Evolutionary conservation across 1,140 invertebrate species (phyloP), one percentile per base, ranked within the genome.

Genomic region (Drosophila athabasca): DNA sequence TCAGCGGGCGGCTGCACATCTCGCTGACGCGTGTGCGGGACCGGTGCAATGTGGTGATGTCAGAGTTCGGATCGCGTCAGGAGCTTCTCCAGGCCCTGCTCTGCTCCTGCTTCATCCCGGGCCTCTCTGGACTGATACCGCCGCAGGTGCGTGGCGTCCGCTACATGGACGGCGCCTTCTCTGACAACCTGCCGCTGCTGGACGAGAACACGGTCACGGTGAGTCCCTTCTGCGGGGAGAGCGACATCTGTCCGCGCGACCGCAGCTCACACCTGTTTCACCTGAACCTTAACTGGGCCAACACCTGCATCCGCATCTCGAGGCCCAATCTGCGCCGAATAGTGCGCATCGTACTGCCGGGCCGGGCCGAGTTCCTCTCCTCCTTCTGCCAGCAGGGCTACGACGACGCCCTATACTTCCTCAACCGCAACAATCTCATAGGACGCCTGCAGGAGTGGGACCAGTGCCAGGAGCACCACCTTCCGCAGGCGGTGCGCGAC

Each of bases 311-410:
- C 90, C 97, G 99, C 92, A 92, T 98, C 9, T 97, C 96, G 2
- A 95, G 95, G 57, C 95, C 97, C 88, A 99, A 99, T 92, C 95
- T 99, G 67, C 97, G 97, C 83, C 94, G 98, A 55, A 95, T 99
- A 84, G 94, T 95, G 0, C 94, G 96, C 61, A 98, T 98, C 77
- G 92, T 99, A 5, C 98, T 99, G 91, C 98, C 99, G 24, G 98
- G 98, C 1, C 96, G 96, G 79, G 96, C 97, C 4, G 98, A 99
- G 92, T 95, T 97, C 62, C 92, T 97, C 19, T 97, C 97, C 62
- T 96, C 97, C 78, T 98, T 99, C 95, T 99, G 98, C 91, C 97
- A 98, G 82, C 98, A 99, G 93, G 98, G 98, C 17, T 99, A 99
- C 91, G 97, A 99, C 82, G 98, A 99, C 92, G 97, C 98, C 0